Evolutionary conservation across 1,140 invertebrate genomes (phyloP).

Genomic region (Dreissena rostriformis): DNA sequence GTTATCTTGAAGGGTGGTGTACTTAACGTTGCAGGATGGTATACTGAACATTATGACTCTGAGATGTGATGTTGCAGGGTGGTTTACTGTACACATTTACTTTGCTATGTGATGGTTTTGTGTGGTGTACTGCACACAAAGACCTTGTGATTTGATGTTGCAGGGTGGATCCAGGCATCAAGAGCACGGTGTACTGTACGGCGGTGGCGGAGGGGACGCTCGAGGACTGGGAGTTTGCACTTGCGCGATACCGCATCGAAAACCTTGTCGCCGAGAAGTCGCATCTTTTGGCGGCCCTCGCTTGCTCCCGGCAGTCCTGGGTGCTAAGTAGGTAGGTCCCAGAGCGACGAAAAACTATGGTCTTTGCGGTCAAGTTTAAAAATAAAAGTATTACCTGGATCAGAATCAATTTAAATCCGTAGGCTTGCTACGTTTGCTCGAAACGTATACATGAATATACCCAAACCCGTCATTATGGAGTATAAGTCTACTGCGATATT

Average conservation of each 20-base stretch:
- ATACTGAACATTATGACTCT: not conserved
- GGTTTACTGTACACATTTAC: not conserved
- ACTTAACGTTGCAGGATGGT: no score
- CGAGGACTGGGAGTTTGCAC: constrained; percentile 89
- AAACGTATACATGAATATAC: not conserved
- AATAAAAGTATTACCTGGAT: not conserved
- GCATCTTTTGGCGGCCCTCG: constrained; percentile 48
- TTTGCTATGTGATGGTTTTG: no score
- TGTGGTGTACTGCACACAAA: no score
- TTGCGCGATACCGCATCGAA: constrained; percentile 78
- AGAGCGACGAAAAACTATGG: not conserved
- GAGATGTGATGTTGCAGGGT: not conserved
- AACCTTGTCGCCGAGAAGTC: constrained; percentile 59
- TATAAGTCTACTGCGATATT: no score
- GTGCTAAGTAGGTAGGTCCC: constrained; percentile 57
- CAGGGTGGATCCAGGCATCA: constrained; percentile 86
- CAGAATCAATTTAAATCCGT: not conserved
- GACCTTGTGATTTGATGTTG: not conserved
- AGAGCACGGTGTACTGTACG: constrained; percentile 88
- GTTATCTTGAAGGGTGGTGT: no score
- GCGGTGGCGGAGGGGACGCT: constrained; percentile 88
- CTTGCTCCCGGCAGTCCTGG: constrained; percentile 55
- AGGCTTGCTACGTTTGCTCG: not conserved
- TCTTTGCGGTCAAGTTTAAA: not conserved
- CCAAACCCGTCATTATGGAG: not conserved